These are phyloP conservation scores for Aspidiotus rigidus DNA, from an alignment of 2,888 invertebrate species.

Conservation along the genomic window DNA sequence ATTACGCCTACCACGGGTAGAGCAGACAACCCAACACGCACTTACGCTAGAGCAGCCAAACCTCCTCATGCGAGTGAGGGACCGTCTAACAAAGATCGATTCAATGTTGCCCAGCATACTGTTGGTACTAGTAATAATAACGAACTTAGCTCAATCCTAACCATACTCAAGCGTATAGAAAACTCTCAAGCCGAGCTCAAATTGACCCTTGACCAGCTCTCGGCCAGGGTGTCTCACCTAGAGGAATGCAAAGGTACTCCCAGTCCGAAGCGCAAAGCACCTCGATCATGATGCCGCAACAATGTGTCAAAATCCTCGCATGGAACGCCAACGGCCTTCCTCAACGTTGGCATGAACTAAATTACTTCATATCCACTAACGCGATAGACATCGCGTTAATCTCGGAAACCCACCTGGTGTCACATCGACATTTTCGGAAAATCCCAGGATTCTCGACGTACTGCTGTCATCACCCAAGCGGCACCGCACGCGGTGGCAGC, in stretches of 20 bases:
- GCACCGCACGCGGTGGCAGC: neutral
- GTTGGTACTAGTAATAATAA: too few relatives aligned
- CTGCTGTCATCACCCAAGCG: conserved; percentile 4
- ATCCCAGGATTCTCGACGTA: neutral
- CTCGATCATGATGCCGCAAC: neutral
- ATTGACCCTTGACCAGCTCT: neutral
- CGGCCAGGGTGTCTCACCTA: neutral
- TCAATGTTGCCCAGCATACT: too few relatives aligned
- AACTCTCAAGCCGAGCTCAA: neutral
- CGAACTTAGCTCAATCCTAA: neutral
- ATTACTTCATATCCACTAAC: neutral
- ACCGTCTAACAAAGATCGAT: too few relatives aligned
- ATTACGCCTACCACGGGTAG: too few relatives aligned
- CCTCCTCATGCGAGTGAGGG: too few relatives aligned
- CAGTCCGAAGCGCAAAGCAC: conserved; percentile 7
- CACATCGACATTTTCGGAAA: neutral
- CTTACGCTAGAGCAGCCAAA: too few relatives aligned
- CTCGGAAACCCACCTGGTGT: neutral
- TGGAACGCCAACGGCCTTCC: conserved; percentile 9
- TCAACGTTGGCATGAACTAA: conserved; percentile 4
- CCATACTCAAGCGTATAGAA: neutral
- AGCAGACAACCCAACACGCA: too few relatives aligned
- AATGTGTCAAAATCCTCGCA: conserved; percentile 3
- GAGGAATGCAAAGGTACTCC: neutral
- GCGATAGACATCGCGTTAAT: neutral